phyloP scores from a whole-genome alignment of 2,113 vertebrate genomes.

The Barnardius zonarius region DNA sequence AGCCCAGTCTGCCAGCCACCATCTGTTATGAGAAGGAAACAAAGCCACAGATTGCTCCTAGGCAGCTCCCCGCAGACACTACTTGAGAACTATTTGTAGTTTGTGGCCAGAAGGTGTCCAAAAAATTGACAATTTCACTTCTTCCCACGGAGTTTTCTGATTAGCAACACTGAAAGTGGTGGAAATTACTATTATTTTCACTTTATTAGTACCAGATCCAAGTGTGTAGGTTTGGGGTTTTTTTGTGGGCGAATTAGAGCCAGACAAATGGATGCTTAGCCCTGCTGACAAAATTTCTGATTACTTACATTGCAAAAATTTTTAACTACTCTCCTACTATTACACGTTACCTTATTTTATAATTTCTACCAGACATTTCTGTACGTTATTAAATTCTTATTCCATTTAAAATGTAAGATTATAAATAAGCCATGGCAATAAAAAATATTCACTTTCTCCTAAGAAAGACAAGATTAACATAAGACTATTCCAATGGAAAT shows the following conservation, averaged over 20 bases:
- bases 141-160: conserved; percentile 50
- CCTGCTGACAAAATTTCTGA: neutral
- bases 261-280: neutral
- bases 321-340: conserved; percentile 1
- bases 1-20: conserved; percentile 44
- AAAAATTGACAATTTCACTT: conserved; percentile 50
- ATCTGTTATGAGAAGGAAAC: conserved; percentile 48
- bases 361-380: neutral
- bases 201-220: conserved; percentile 6
- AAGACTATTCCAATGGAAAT: neutral
- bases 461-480: neutral
- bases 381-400: neutral
- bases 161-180: conserved; percentile 18
- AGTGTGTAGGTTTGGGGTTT: neutral
- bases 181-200: conserved; percentile 39
- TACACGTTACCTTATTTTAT: neutral
- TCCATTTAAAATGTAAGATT: neutral
- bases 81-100: conserved; percentile 21
- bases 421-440: neutral
- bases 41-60: conserved; percentile 57
- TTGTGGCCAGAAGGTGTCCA: conserved; percentile 47
- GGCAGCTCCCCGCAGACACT: conserved; percentile 55
- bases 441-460: neutral
- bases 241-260: neutral
- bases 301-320: conserved; percentile 1